These are phyloP conservation scores for Platalea minor DNA, from an alignment of 2,797 vertebrate genomes.

Conservation along the genomic window DNA sequence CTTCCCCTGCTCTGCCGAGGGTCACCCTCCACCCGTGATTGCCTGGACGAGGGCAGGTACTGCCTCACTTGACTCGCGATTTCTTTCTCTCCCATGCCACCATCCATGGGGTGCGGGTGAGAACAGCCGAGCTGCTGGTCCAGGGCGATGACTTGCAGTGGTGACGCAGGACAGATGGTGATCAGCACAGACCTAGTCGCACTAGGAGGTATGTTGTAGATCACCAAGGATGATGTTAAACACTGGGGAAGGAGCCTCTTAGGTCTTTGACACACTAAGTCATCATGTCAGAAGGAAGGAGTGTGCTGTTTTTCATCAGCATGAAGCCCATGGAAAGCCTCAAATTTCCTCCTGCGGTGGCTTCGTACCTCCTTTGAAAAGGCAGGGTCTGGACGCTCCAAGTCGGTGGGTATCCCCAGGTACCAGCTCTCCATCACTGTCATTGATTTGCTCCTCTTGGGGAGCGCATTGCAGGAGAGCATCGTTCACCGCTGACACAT, in stretches of 20 bases:
- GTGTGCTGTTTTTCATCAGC: not conserved
- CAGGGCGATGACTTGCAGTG: not conserved
- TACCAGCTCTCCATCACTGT: not conserved
- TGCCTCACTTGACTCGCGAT: fast-evolving
- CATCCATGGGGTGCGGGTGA: not conserved
- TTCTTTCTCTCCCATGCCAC: not conserved
- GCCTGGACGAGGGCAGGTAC: conserved; percentile 76
- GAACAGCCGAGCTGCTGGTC: not conserved
- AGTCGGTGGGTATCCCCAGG: not conserved
- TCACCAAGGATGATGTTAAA: not conserved
- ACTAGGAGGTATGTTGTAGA: not conserved
- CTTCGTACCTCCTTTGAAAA: not conserved
- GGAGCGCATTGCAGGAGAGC: fast-evolving
- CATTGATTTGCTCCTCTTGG: not conserved
- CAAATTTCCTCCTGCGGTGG: not conserved
- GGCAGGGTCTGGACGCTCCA: not conserved
- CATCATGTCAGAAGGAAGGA: not conserved
- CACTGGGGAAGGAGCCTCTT: not conserved
- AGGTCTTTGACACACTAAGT: not conserved
- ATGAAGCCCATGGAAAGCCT: not conserved
- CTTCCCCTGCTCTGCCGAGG: conserved; percentile 69
- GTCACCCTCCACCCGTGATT: conserved; percentile 67
- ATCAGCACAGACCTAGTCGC: not conserved
- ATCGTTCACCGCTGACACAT: not conserved
- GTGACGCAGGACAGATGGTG: not conserved